Conservation (phyloP, 2,113 vertebrate species). For the Suncus etruscus region DNA sequence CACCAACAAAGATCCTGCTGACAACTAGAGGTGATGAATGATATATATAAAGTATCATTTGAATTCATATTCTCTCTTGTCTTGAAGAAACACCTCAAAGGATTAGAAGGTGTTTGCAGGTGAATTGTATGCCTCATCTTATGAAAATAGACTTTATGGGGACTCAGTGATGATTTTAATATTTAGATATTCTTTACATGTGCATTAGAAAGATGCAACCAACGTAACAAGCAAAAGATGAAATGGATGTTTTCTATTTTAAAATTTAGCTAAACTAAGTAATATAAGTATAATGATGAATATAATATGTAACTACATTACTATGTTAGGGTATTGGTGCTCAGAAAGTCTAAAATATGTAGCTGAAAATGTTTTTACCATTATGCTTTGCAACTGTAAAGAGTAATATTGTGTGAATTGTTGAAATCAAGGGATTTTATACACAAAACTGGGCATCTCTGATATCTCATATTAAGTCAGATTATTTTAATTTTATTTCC, state of each 20-base stretch:
- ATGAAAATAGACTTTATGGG: neutral
- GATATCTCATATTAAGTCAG: neutral
- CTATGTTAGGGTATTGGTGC: neutral
- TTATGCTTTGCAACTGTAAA: neutral
- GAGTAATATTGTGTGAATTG: neutral
- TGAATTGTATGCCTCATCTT: slow-evolving; percentile 1
- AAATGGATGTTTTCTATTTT: neutral
- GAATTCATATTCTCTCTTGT: neutral
- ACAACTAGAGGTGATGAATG: neutral
- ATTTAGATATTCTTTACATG: neutral
- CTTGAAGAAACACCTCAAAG: neutral
- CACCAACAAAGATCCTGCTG: neutral
- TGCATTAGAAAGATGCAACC: neutral
- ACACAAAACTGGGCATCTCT: neutral
- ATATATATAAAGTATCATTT: neutral
- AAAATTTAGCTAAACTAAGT: neutral
- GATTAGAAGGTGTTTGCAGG: neutral
- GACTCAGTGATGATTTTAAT: neutral
- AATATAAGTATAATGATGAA: neutral
- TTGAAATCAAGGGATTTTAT: neutral
- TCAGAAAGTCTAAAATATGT: neutral
- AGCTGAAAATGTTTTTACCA: neutral
- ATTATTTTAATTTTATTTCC: neutral
- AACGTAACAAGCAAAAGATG: neutral
- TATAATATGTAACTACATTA: neutral